Evolutionary conservation across 2,113 vertebrate species (phyloP).

Genomic region (Bothrops jararaca): DNA sequence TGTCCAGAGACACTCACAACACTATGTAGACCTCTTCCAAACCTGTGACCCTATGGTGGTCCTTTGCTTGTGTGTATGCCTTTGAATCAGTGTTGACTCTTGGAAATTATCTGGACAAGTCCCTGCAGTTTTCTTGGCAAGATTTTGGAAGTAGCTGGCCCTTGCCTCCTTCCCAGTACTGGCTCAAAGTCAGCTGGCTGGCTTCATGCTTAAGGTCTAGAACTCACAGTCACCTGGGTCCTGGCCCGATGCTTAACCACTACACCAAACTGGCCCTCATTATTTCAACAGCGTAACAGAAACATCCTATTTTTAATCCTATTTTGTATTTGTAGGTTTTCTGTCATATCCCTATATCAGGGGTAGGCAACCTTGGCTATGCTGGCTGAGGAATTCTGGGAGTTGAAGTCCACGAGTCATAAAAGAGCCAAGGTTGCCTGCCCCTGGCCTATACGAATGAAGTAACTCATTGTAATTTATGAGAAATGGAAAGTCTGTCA

Average conservation of each 20-base stretch:
- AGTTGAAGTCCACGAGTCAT: no score
- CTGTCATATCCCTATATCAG: background rate
- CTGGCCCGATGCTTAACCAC: background rate
- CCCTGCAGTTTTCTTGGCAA: background rate
- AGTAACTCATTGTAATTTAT: background rate
- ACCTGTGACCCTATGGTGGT: background rate
- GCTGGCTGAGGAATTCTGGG: no score
- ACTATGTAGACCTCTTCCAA: background rate
- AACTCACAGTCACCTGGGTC: background rate
- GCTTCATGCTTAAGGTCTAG: background rate
- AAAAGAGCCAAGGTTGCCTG: no score
- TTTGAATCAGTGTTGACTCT: background rate
- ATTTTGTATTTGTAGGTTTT: background rate
- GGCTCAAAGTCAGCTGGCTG: background rate
- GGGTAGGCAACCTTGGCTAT: no score
- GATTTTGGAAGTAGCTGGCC: background rate
- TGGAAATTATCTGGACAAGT: background rate
- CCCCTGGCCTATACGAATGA: background rate
- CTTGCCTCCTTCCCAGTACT: background rate
- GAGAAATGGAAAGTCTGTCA: conserved; percentile 16
- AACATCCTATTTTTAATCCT: background rate
- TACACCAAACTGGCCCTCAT: background rate
- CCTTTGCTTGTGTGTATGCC: background rate
- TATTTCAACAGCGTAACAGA: background rate
- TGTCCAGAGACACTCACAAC: no score